Percentiles rank a stretch among this genome's conserved stretches.
phyloP scores from a whole-genome alignment of 2,888 invertebrate genomes.

The Lycia hirtaria region DNA sequence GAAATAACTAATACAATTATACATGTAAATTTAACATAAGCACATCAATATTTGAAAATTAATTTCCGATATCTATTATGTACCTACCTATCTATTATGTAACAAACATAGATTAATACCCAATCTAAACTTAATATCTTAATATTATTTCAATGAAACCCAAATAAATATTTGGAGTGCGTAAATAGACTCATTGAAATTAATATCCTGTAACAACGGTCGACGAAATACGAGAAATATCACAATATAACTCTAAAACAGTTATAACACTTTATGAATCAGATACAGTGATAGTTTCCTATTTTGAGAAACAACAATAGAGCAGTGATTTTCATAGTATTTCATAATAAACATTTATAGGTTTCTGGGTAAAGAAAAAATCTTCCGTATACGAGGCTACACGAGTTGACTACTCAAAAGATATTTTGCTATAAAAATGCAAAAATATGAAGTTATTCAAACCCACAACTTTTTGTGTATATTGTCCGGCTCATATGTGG shows the following conservation, averaged over 20 bases:
- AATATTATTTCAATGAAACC: constrained; percentile 33
- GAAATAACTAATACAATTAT: too few species aligned
- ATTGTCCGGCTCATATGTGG: too few species aligned
- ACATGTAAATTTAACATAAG: too few species aligned
- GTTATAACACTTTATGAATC: constrained; percentile 3
- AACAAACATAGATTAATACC: not conserved
- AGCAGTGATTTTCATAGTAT: too few species aligned
- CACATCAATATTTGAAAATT: too few species aligned
- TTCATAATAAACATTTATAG: too few species aligned
- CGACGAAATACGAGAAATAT: constrained; percentile 51
- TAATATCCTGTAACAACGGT: constrained; percentile 63
- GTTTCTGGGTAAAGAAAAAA: too few species aligned
- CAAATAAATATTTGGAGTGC: constrained; percentile 37
- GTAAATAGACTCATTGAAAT: constrained; percentile 51
- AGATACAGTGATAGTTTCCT: not conserved
- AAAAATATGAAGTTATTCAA: too few species aligned
- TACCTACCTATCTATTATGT: not conserved
- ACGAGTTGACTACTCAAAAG: too few species aligned
- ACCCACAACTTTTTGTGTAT: too few species aligned
- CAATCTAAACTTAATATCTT: constrained; percentile 1
- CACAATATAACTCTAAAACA: constrained; percentile 5
- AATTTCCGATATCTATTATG: not conserved
- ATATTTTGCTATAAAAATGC: too few species aligned
- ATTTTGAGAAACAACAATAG: not conserved
- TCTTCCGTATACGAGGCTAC: too few species aligned